A percentile compares a stretch with the other conserved stretches of the same genome.
Conservation (phyloP, 2,888 invertebrate species). For the Drymonia ruficornis region DNA sequence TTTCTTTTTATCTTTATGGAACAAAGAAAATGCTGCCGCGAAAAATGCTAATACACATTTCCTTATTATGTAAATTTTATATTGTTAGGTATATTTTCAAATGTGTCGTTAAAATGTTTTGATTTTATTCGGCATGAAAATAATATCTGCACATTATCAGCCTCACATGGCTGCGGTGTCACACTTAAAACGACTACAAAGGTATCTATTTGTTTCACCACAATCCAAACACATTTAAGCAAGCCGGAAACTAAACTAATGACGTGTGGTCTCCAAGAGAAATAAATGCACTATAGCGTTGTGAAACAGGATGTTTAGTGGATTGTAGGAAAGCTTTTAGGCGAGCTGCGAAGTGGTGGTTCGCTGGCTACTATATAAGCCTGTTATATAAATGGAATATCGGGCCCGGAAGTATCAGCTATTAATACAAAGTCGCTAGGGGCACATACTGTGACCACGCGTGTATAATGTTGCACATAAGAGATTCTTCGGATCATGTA, state of each 20-base stretch:
- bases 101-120: not conserved
- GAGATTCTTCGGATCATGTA: constrained; percentile 42
- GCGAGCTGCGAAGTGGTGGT: constrained; percentile 42
- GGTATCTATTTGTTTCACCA: not conserved
- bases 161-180: too few relatives aligned
- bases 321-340: constrained; percentile 63
- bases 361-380: constrained; percentile 39
- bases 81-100: too few relatives aligned
- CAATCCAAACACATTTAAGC: constrained; percentile 10
- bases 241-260: constrained; percentile 8
- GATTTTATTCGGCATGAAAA: not conserved
- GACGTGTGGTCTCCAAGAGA: constrained; percentile 16
- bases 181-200: too few relatives aligned
- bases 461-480: constrained; percentile 45
- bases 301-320: constrained; percentile 46
- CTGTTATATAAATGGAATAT: constrained; percentile 51
- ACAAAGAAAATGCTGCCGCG: constrained; percentile 20
- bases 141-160: not conserved
- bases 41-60: constrained; percentile 7
- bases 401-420: constrained; percentile 35
- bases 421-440: constrained; percentile 36
- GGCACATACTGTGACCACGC: constrained; percentile 28
- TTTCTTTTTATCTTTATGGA: constrained; percentile 13
- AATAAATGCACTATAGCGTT: constrained; percentile 32
- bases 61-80: constrained; percentile 2